Percentiles rank a stretch among this genome's conserved stretches.
phyloP scores from a whole-genome alignment of 1,140 invertebrate genomes.

The Probaryconus sp. region DNA sequence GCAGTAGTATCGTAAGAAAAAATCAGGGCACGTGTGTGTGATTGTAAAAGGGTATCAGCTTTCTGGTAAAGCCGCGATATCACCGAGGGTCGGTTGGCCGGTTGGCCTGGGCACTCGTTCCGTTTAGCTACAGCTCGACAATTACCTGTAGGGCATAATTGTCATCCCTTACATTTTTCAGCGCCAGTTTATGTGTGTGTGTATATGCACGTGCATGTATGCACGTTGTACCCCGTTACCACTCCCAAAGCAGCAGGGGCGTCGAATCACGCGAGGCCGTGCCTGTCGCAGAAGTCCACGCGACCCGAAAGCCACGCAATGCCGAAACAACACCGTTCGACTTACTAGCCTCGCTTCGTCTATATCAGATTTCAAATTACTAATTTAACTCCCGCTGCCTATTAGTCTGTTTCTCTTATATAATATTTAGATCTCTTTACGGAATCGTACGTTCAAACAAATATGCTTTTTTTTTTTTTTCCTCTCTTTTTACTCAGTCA shows the following conservation, averaged over 20 bases:
- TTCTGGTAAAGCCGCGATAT: conserved; percentile 64
- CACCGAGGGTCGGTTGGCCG: conserved; percentile 41
- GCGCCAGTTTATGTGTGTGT: conserved; percentile 39
- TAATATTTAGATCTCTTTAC: conserved; percentile 22
- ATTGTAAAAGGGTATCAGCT: conserved; percentile 70
- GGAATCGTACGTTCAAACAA: conserved; percentile 41
- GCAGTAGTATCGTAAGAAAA: conserved; percentile 26
- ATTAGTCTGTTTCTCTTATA: conserved; percentile 8
- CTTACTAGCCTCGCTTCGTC: conserved; percentile 64
- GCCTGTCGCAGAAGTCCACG: conserved; percentile 78
- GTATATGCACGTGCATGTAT: conserved; percentile 58
- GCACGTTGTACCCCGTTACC: conserved; percentile 33
- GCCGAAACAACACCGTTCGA: conserved; percentile 72
- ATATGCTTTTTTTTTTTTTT: conserved; percentile 22
- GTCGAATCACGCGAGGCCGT: conserved; percentile 77
- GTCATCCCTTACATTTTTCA: conserved; percentile 76
- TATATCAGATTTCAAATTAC: conserved; percentile 78
- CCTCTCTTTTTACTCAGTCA: neutral
- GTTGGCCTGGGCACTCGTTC: conserved; percentile 43
- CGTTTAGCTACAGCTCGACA: conserved; percentile 74
- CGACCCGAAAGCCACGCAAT: conserved; percentile 76
- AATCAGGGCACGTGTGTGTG: conserved; percentile 62
- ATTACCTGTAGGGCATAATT: conserved; percentile 77
- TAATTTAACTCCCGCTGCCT: conserved; percentile 70
- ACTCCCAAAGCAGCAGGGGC: conserved; percentile 46